Percentiles rank a stretch among this genome's conserved stretches.
Evolutionary conservation across 2,888 invertebrate genomes (phyloP).

Genomic region (Ctena decussata): DNA sequence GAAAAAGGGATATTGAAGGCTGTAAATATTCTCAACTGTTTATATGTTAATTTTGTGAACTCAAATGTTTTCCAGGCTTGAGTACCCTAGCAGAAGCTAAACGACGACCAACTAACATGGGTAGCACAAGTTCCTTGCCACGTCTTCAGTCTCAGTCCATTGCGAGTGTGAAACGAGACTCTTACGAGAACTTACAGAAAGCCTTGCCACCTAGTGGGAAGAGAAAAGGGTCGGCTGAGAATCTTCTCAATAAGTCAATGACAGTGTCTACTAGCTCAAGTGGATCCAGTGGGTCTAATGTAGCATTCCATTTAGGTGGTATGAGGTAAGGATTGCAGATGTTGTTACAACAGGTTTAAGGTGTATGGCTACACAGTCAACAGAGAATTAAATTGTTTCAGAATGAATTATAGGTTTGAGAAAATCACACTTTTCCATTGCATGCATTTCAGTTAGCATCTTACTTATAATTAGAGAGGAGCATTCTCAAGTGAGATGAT

Average conservation of each 20-base stretch:
- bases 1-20: no score
- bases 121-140: constrained; percentile 54
- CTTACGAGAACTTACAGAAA: constrained; percentile 8
- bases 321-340: constrained; percentile 47
- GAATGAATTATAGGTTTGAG: no score
- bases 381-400: no score
- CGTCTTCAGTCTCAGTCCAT: constrained; percentile 15
- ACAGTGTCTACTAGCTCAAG: constrained; percentile 36
- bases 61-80: constrained; percentile 37
- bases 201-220: neutral
- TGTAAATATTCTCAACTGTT: no score
- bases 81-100: constrained; percentile 48
- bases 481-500: no score
- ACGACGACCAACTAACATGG: constrained; percentile 55
- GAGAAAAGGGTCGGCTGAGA: neutral
- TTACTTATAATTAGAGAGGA: no score
- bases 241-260: constrained; percentile 1
- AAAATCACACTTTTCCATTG: no score
- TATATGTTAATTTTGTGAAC: no score
- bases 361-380: no score
- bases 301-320: constrained; percentile 63
- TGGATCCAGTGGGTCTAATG: constrained; percentile 56
- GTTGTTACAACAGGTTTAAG: no score
- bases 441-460: no score
- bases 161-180: neutral